Percentiles rank a stretch among this genome's conserved stretches.
These are phyloP conservation scores for Eulemur rubriventer DNA, from an alignment of 2,797 vertebrate species.

Conservation along the genomic window DNA sequence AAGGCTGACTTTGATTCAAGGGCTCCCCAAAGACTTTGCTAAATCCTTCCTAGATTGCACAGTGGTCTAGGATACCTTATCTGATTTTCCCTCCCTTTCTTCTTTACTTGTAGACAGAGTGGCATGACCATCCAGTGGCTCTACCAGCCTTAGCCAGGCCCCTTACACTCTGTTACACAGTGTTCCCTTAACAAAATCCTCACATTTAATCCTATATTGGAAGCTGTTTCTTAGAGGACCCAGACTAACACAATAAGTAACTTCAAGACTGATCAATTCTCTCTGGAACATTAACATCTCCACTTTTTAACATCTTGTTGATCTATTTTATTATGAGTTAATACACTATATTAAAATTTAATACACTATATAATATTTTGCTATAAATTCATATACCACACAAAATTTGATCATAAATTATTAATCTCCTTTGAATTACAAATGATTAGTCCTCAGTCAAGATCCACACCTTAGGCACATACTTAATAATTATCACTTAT, in stretches of 20 bases:
- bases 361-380: constrained; percentile 18
- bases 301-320: neutral
- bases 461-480: constrained; percentile 1
- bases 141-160: neutral
- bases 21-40: neutral
- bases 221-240: neutral
- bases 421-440: constrained; percentile 56
- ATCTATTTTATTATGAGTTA: constrained; percentile 34
- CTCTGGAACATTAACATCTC: constrained; percentile 32
- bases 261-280: neutral
- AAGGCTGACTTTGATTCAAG: neutral
- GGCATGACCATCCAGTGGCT: neutral
- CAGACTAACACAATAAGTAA: neutral
- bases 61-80: neutral
- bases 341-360: neutral
- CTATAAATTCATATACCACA: constrained; percentile 15
- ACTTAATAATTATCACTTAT: constrained; percentile 16
- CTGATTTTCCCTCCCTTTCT: neutral
- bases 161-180: neutral
- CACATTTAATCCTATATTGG: neutral
- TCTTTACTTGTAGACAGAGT: neutral
- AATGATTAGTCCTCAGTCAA: constrained; percentile 19
- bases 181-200: neutral
- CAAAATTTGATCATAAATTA: constrained; percentile 40
- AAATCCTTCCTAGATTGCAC: neutral